Conservation (phyloP, 2,888 invertebrate species). For the Hecatera dysodea region DNA sequence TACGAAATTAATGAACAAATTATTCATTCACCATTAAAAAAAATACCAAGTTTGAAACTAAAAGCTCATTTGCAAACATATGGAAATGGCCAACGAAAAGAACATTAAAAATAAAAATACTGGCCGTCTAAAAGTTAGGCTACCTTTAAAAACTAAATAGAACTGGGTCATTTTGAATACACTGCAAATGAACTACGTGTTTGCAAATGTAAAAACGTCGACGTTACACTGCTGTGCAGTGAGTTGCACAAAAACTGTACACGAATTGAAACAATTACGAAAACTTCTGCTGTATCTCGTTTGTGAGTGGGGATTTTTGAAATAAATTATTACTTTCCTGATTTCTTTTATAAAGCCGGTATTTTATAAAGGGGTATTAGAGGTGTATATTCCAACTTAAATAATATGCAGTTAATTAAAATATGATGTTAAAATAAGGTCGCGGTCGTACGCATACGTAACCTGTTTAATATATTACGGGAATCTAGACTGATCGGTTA, state of each 20-base stretch:
- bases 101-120: slow-evolving; percentile 56
- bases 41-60: slow-evolving; percentile 5
- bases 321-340: neutral
- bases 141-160: slow-evolving; percentile 68
- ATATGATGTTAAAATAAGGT: too few relatives aligned
- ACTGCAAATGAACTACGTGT: slow-evolving; percentile 74
- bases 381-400: too few relatives aligned
- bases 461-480: too few relatives aligned
- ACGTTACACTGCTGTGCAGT: slow-evolving; percentile 48
- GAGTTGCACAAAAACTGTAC: slow-evolving; percentile 54
- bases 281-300: slow-evolving; percentile 44
- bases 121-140: slow-evolving; percentile 49
- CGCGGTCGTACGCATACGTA: too few relatives aligned
- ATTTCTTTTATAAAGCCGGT: neutral
- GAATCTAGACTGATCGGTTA: too few relatives aligned
- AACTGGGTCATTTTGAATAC: slow-evolving; percentile 76
- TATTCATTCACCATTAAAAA: slow-evolving; percentile 17
- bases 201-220: slow-evolving; percentile 66
- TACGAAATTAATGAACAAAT: slow-evolving; percentile 13
- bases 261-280: slow-evolving; percentile 59
- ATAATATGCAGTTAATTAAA: too few relatives aligned
- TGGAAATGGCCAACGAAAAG: slow-evolving; percentile 49
- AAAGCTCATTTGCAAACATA: slow-evolving; percentile 59
- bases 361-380: too few relatives aligned
- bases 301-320: slow-evolving; percentile 27